A percentile compares a stretch with the other conserved stretches of the same genome.
phyloP scores from a whole-genome alignment of 2,888 invertebrate species.

The Hypselothyrea guttata region DNA sequence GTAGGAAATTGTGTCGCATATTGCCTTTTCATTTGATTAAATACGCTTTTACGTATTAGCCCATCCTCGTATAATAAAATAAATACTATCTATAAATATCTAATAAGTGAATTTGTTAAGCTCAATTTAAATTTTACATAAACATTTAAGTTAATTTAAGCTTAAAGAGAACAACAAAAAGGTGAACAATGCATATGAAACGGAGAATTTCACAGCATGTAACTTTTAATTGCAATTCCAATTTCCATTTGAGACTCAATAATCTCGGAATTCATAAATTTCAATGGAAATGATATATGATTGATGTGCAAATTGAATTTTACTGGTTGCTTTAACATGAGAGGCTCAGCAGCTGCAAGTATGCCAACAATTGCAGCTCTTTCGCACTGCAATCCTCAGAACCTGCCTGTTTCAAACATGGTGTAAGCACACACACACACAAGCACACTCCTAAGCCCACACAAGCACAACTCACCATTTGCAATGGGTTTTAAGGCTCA shows the following conservation, averaged over 20 bases:
- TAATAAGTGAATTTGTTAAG: no score
- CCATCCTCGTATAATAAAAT: no score
- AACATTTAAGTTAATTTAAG: no score
- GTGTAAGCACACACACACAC: conserved; percentile 23
- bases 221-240: background rate
- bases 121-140: no score
- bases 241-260: background rate
- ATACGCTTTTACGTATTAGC: no score
- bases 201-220: background rate
- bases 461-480: conserved; percentile 7
- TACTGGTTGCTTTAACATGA: conserved; percentile 11
- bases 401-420: no score
- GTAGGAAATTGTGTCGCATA: no score
- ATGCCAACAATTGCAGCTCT: background rate
- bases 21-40: no score
- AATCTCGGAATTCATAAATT: conserved; percentile 4
- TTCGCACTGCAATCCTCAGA: background rate
- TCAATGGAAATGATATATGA: conserved; percentile 27
- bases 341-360: conserved; percentile 19
- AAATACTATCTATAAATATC: no score
- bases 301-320: conserved; percentile 32
- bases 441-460: conserved; percentile 18
- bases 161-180: no score
- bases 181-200: no score
- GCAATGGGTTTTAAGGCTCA: background rate